Conservation (phyloP, 2,888 invertebrate genomes). For the Stenichneumon culpator region DNA sequence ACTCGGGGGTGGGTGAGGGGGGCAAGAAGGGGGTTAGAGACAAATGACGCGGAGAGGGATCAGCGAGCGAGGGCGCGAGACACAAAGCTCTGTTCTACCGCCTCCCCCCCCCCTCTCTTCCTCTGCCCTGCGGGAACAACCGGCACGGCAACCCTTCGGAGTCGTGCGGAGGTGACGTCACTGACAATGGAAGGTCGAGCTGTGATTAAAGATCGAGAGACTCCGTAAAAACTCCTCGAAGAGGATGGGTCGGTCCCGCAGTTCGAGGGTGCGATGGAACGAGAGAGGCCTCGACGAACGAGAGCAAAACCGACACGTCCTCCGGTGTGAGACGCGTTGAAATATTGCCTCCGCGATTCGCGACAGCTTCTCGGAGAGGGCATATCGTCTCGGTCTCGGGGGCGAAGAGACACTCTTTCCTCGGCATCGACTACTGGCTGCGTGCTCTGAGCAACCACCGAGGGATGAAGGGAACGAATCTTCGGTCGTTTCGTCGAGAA, state of each 20-base stretch:
- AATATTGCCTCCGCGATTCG: slow-evolving; percentile 83
- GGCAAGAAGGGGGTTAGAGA: slow-evolving; percentile 69
- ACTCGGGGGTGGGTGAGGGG: slow-evolving; percentile 5
- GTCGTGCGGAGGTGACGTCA: slow-evolving; percentile 83
- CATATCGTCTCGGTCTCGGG: slow-evolving; percentile 54
- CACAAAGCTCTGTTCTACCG: slow-evolving; percentile 64
- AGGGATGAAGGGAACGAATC: background rate
- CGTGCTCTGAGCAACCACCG: background rate
- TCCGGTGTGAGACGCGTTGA: slow-evolving; percentile 73
- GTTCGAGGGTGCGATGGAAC: slow-evolving; percentile 10
- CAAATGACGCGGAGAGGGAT: slow-evolving; percentile 83
- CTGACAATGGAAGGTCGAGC: slow-evolving; percentile 84
- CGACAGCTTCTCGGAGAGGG: slow-evolving; percentile 78
- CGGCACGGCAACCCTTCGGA: slow-evolving; percentile 76
- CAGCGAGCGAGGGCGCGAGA: slow-evolving; percentile 68
- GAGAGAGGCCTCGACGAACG: background rate
- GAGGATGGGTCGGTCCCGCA: slow-evolving; percentile 70
- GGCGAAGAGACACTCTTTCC: slow-evolving; percentile 48
- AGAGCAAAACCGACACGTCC: slow-evolving; percentile 57
- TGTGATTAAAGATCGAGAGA: slow-evolving; percentile 85
- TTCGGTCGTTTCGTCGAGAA: background rate
- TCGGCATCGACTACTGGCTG: slow-evolving; percentile 29
- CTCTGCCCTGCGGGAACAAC: slow-evolving; percentile 11
- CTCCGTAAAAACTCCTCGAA: slow-evolving; percentile 83
- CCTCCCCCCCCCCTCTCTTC: background rate